phyloP scores from a whole-genome alignment of 2,797 vertebrate genomes.

The Loris lydekkerianus region DNA sequence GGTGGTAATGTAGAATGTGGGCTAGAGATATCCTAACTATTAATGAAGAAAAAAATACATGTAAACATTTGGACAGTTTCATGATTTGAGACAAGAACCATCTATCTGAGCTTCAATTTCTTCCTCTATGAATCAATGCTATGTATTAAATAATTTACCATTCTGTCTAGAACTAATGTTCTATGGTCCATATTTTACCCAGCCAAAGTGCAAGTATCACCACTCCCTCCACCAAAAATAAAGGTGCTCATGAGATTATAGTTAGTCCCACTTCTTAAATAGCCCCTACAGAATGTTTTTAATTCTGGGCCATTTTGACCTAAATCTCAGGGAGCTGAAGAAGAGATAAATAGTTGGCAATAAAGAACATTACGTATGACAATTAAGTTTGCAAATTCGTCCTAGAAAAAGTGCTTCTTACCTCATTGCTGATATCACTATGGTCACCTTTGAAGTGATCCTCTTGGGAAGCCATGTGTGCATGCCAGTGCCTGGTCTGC shows the following conservation, averaged over 20 bases:
- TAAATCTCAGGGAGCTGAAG: neutral
- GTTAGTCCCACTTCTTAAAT: constrained; percentile 35
- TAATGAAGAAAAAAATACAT: neutral
- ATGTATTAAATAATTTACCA: neutral
- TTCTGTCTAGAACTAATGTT: neutral
- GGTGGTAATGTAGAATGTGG: neutral
- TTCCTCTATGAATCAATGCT: constrained; percentile 36
- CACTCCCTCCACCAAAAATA: neutral
- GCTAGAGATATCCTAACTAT: neutral
- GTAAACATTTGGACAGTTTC: neutral
- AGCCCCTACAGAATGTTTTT: constrained; percentile 9
- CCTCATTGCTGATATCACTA: too few species aligned
- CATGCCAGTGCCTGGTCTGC: too few species aligned
- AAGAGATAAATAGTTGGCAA: neutral
- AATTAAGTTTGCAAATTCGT: too few species aligned
- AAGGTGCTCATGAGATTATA: neutral
- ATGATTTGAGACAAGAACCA: neutral
- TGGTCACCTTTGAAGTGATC: too few species aligned
- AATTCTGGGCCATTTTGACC: constrained; percentile 34
- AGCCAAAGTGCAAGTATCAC: neutral
- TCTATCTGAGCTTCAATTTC: neutral
- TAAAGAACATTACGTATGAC: constrained; percentile 1
- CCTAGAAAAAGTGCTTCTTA: too few species aligned
- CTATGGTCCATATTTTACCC: neutral
- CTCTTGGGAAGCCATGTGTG: too few species aligned